Base-by-base conservation (phyloP, 2,797 vertebrate genomes). In the Synaphobranchus kaupii region DNA sequence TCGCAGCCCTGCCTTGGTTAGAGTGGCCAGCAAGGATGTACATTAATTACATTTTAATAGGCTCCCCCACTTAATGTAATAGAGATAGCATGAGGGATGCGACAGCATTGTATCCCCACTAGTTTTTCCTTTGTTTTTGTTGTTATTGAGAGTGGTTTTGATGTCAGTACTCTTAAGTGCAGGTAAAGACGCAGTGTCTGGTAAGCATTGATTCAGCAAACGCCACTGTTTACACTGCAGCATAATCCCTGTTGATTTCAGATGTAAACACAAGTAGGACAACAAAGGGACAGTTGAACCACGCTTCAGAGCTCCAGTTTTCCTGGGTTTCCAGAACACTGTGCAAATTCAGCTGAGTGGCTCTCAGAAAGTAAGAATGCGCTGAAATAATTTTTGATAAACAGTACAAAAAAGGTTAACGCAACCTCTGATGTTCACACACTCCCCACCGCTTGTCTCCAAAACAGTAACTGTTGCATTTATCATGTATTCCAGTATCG, bases 281-380 rank as follows among this genome's bases (percentile, higher is more conserved):
- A 97, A 98, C 97, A 98, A 97, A 97, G 97, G 96, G 96, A 97
- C 97, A 97, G 97, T 97, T 97, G 97, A 97, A 97, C 97, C 96
- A 96, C 96, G 97, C 96, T 97, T 97, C 97, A 97, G 96, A 97
- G 97, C 97, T 95, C 96, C 96, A 94, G 95, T 96, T 96, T 95
- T 94, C 94, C 94, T 93, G 94, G 93, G 94, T 94, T 94, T 94
- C 95, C 90, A 92, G 91, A 92, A 92, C 93, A 94, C 94, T 94
- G 95, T 93, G 93, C 93, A 95, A 95, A 95, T 93, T 93, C 92
- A 93, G 92, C 91, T 91, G 92, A 91, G 90, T 90, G 52, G 47
- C 85, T 84, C 92, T 91, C 93, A 90, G 90, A 90, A 90, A 91
- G 91, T 91, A 91, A 92, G 47, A 81, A 82, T 56, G 22, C 52